Evolutionary conservation across 2,113 vertebrate genomes (phyloP).

Genomic region (Rhodinocichla rosea): DNA sequence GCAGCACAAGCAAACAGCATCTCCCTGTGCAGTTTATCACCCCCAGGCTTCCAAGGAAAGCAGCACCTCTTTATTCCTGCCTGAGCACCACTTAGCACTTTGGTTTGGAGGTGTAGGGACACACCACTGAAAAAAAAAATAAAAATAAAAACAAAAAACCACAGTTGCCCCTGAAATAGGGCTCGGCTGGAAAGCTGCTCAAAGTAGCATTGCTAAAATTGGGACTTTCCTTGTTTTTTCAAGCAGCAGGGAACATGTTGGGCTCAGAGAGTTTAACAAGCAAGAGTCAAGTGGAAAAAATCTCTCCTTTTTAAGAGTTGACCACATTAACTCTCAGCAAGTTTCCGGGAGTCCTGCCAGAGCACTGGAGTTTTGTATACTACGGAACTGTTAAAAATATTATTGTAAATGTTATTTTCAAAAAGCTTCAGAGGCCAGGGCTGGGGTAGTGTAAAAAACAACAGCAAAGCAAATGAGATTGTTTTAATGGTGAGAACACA

Average conservation of each 20-base stretch:
- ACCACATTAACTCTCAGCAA: slow-evolving; percentile 64
- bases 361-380: slow-evolving; percentile 51
- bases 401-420: slow-evolving; percentile 62
- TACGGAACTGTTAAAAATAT: slow-evolving; percentile 70
- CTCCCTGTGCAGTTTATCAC: not conserved
- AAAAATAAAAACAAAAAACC: not conserved
- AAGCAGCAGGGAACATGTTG: slow-evolving; percentile 55
- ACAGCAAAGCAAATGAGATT: slow-evolving; percentile 20
- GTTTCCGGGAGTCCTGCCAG: slow-evolving; percentile 69
- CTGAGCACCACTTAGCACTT: not conserved
- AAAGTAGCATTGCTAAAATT: slow-evolving; percentile 43
- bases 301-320: slow-evolving; percentile 65
- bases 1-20: not conserved
- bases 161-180: not conserved
- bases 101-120: not conserved
- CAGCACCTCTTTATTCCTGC: not conserved
- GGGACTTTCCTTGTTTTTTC: slow-evolving; percentile 65
- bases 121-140: not conserved
- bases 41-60: not conserved
- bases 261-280: slow-evolving; percentile 57
- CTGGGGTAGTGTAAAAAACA: slow-evolving; percentile 38
- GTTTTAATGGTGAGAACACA: not conserved
- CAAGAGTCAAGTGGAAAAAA: slow-evolving; percentile 66
- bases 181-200: slow-evolving; percentile 46
- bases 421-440: slow-evolving; percentile 37